Percentiles rank a stretch among this genome's conserved stretches.
Conservation (phyloP, 2,888 invertebrate species). For the Acrobasis consociella region DNA sequence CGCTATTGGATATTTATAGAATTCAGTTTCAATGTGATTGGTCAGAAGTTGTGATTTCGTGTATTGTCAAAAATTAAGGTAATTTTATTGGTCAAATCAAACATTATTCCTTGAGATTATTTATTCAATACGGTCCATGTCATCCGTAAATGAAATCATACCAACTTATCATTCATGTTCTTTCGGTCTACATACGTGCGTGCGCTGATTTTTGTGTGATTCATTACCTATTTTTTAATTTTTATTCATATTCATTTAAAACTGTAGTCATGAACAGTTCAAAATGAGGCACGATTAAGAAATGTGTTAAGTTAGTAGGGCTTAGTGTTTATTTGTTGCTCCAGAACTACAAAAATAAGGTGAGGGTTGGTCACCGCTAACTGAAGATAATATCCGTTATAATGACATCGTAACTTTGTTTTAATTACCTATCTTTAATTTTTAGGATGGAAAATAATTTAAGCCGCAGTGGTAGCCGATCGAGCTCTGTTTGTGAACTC, state of each 20-base stretch:
- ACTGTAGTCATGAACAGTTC: conserved; percentile 39
- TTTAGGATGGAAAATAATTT: conserved; percentile 78
- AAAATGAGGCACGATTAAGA: conserved; percentile 53
- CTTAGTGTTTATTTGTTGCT: conserved; percentile 39
- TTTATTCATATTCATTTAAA: conserved; percentile 46
- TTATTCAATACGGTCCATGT: neutral
- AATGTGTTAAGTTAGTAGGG: conserved; percentile 45
- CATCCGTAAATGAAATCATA: neutral
- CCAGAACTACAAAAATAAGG: conserved; percentile 53
- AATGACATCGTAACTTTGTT: conserved; percentile 50
- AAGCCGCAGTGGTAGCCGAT: conserved; percentile 84
- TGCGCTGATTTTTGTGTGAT: conserved; percentile 66
- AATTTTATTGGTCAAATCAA: neutral
- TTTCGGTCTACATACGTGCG: conserved; percentile 38
- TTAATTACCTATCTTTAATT: conserved; percentile 48
- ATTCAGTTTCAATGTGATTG: neutral
- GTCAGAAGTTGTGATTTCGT: neutral
- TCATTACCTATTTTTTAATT: conserved; percentile 61
- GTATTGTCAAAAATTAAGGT: neutral
- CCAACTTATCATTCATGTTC: conserved; percentile 28
- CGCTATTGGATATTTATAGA: conserved; percentile 5
- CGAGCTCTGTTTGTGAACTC: conserved; percentile 84
- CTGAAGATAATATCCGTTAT: conserved; percentile 67
- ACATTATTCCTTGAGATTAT: conserved; percentile 18
- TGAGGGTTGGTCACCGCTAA: conserved; percentile 59